A percentile compares a stretch with the other conserved stretches of the same genome.
These are phyloP conservation scores for Trisateles emortualis DNA, from an alignment of 2,888 invertebrate genomes.

Conservation along the genomic window DNA sequence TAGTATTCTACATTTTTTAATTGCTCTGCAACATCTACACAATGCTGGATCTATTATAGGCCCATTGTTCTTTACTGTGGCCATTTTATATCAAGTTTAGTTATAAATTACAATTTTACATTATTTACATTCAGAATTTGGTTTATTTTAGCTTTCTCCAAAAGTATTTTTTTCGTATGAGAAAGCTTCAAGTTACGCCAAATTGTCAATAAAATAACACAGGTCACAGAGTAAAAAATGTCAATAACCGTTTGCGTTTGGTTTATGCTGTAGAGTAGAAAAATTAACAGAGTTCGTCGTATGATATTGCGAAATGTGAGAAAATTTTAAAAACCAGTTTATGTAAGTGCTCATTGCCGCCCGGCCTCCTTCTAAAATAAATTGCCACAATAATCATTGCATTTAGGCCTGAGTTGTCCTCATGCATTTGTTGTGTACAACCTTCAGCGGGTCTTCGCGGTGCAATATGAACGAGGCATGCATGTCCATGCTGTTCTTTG, in stretches of 20 bases:
- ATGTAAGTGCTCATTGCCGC: no score
- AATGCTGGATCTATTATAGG: slow-evolving; percentile 78
- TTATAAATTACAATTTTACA: slow-evolving; percentile 23
- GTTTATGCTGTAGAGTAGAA: slow-evolving; percentile 11
- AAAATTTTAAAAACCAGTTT: no score
- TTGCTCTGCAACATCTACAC: slow-evolving; percentile 79
- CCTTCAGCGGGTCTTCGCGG: no score
- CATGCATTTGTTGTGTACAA: no score
- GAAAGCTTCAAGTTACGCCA: slow-evolving; percentile 34
- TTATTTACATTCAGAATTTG: slow-evolving; percentile 40
- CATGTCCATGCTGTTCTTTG: no score
- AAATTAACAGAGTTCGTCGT: no score
- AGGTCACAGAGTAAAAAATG: slow-evolving; percentile 28
- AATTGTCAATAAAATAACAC: slow-evolving; percentile 33
- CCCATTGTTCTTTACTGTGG: slow-evolving; percentile 70
- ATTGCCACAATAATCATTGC: no score
- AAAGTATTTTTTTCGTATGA: slow-evolving; percentile 10
- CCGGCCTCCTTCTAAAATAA: no score
- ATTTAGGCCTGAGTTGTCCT: no score
- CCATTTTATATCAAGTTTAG: slow-evolving; percentile 57
- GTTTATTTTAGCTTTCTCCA: slow-evolving; percentile 13
- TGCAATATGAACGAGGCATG: no score
- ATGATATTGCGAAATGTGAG: no score
- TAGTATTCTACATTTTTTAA: slow-evolving; percentile 80
- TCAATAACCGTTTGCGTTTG: slow-evolving; percentile 17